Evolutionary conservation across 2,113 vertebrate genomes (phyloP).

Genomic region (Hemichromis elongatus): DNA sequence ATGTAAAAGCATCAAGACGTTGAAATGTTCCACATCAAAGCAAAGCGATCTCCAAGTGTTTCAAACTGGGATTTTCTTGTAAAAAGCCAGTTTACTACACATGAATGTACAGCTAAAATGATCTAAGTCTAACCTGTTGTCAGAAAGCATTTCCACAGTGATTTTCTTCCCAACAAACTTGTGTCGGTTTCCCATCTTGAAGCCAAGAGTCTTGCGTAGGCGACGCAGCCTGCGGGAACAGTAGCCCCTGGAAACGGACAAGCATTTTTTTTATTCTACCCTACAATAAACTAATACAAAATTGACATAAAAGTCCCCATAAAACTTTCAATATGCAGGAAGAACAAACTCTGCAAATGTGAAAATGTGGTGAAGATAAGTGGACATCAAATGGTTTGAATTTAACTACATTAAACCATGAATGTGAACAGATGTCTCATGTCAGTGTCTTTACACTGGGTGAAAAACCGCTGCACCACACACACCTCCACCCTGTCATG

Average conservation of each 20-base stretch:
- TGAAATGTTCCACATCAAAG: background rate
- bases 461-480: background rate
- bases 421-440: background rate
- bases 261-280: background rate
- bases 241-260: slow-evolving; percentile 79
- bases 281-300: background rate
- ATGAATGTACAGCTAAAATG: background rate
- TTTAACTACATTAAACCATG: background rate
- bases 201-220: slow-evolving; percentile 92
- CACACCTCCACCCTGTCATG: background rate
- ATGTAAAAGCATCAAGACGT: background rate
- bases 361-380: background rate
- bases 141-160: slow-evolving; percentile 89
- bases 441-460: background rate
- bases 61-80: background rate
- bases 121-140: slow-evolving; percentile 79
- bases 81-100: background rate
- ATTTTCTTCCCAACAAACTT: slow-evolving; percentile 96
- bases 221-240: slow-evolving; percentile 91
- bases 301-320: background rate
- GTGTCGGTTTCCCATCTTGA: slow-evolving; percentile 97
- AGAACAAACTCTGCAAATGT: background rate
- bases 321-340: background rate
- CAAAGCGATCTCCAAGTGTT: background rate
- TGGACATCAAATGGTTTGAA: background rate